These are phyloP conservation scores for Amblyopsis hoosieri DNA, from an alignment of 2,797 vertebrate genomes.

Conservation along the genomic window DNA sequence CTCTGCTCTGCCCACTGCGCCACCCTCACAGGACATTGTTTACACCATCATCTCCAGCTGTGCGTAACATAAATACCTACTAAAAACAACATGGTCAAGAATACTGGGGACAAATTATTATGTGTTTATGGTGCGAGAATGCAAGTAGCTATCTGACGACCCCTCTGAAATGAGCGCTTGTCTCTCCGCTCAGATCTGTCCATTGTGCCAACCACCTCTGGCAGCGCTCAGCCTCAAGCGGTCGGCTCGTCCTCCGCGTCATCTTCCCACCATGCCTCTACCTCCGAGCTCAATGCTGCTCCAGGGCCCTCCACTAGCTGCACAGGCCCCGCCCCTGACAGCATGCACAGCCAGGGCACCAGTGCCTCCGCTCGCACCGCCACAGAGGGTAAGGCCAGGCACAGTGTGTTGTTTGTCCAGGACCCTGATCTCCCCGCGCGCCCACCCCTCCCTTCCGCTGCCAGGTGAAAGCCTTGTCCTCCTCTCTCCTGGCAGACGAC, in stretches of 20 bases:
- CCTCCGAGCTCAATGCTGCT: constrained; percentile 93
- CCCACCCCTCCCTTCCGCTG: not conserved
- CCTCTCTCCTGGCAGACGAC: constrained; percentile 78
- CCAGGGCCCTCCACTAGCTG: constrained; percentile 84
- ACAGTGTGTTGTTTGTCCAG: not conserved
- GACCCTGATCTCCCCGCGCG: not conserved
- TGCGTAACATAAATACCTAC: too few relatives aligned
- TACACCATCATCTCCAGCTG: too few relatives aligned
- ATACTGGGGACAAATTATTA: too few relatives aligned
- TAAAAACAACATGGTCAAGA: too few relatives aligned
- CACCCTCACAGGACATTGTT: too few relatives aligned
- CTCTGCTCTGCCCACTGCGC: too few relatives aligned
- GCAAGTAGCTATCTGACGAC: too few relatives aligned
- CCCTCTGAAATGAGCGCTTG: not conserved
- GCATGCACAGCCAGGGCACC: constrained; percentile 77
- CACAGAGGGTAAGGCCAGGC: constrained; percentile 81
- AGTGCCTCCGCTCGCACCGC: constrained; percentile 79
- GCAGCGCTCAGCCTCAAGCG: constrained; percentile 83
- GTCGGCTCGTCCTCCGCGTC: constrained; percentile 86
- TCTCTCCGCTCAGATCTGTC: constrained; percentile 83
- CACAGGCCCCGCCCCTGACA: constrained; percentile 78
- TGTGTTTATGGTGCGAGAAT: too few relatives aligned
- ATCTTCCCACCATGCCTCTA: constrained; percentile 87
- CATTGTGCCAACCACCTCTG: constrained; percentile 92
- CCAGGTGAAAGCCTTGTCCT: not conserved